Evolutionary conservation across 53 echinoderm and acorn worm species (phyloP), one percentile per base, ranked within the genome.

Genomic region (Hippasteria phrygiana): DNA sequence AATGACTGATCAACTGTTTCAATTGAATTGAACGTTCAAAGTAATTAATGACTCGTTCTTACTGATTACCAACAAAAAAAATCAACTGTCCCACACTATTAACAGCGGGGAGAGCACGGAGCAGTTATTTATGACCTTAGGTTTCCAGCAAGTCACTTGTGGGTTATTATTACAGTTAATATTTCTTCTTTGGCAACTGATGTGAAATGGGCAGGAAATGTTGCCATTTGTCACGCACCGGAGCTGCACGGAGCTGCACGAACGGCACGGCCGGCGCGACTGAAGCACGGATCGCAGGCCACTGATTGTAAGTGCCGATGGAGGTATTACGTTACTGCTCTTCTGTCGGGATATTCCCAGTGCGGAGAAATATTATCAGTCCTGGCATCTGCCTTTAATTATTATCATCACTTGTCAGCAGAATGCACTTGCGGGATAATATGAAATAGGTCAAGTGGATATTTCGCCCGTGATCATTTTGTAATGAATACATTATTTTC

Each of bases 371-470:
- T 66, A 65, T 82, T 82, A 82, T 82, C 82, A 66, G 82, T 32
- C 2, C 82, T 41, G 40, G 82, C 82, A 82, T 82, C 82, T 82
- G 82, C 82, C 82, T 66, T 82, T 82, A 82, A 82, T 82, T 65
- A 82, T 82, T 66, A 66, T 82, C 82, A 82, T 82, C 82, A 82
- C 82, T 66, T 34, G 82, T 64, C 82, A 39, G 31, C 20, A 64
- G 34, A 64, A 64, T 82, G 82, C 82, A 82, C 43, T 64, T 17
- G n/a, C 43, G 66, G 62, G 47, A 82, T 43, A 64, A 82, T 64
- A 62, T 64, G 45, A 82, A 82, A 65, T 82, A 82, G 82, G 82
- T 82, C 82, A 82, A 64, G 65, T 82, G 82, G 82, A 27, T 11
- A 82, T 27, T 64, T 82, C 32, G 33, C 22, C 28, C 55, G 31